Evolutionary conservation across 2,888 invertebrate genomes (phyloP).

Genomic region (Autographa pulchrina): DNA sequence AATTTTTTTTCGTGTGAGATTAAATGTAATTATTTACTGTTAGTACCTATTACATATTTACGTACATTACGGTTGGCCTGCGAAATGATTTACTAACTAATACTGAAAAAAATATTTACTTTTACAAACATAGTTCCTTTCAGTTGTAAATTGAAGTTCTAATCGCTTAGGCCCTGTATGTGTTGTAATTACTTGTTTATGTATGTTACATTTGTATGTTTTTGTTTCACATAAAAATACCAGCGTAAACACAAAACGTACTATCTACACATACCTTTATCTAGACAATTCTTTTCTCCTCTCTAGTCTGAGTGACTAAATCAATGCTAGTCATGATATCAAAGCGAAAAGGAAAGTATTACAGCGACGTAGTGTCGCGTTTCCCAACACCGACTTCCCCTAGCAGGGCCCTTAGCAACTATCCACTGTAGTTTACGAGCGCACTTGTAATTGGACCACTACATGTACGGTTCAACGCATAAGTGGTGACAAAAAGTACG

Average conservation of each 20-base stretch:
- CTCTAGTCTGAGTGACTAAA: background rate
- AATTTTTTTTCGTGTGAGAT: background rate
- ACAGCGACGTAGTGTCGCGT: background rate
- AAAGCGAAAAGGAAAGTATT: background rate
- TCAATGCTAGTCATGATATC: background rate
- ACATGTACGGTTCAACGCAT: slow-evolving; percentile 1
- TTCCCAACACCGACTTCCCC: background rate
- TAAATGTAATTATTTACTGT: no score
- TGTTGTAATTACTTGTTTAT: no score
- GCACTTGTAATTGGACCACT: slow-evolving; percentile 8
- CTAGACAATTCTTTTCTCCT: background rate
- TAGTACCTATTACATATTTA: no score
- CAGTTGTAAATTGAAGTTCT: no score
- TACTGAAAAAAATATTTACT: no score
- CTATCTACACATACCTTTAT: background rate
- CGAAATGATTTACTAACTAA: no score
- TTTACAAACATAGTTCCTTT: no score
- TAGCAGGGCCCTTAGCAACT: background rate
- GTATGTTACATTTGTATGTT: no score
- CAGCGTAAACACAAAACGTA: background rate
- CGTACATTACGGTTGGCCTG: no score
- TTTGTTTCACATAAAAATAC: no score
- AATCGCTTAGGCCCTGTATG: no score
- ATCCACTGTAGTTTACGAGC: background rate
- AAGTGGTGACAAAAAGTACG: background rate